Evolutionary conservation across 2,797 vertebrate species (phyloP).

Genomic region (Malurus leucopterus): DNA sequence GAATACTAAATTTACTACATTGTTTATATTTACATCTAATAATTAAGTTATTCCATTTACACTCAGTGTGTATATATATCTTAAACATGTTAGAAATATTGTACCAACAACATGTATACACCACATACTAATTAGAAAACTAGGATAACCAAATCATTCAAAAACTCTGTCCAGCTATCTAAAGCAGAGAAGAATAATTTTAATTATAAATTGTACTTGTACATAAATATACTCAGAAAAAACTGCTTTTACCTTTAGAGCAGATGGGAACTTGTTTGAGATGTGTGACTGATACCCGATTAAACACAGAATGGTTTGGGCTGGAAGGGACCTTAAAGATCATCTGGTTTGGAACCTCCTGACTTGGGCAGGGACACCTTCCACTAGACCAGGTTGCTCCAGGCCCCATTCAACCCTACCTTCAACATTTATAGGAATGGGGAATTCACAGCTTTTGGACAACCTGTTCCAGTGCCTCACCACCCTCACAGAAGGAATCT

Average conservation of each 20-base stretch:
- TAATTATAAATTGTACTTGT: neutral
- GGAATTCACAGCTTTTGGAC: neutral
- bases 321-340: neutral
- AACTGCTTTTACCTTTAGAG: neutral
- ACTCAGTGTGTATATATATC: neutral
- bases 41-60: neutral
- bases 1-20: neutral
- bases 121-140: neutral
- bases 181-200: neutral
- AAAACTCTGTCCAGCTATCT: neutral
- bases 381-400: neutral
- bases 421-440: neutral
- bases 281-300: neutral
- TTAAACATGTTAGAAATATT: neutral
- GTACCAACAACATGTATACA: neutral
- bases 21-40: neutral
- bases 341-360: neutral
- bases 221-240: neutral
- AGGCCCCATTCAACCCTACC: neutral
- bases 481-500: neutral
- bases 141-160: fast-evolving
- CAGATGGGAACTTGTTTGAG: neutral
- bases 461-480: neutral
- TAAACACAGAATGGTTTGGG: neutral
- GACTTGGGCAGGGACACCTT: neutral